phyloP scores from a whole-genome alignment of 2,113 vertebrate species.

The Brachypodius melanocephalos region DNA sequence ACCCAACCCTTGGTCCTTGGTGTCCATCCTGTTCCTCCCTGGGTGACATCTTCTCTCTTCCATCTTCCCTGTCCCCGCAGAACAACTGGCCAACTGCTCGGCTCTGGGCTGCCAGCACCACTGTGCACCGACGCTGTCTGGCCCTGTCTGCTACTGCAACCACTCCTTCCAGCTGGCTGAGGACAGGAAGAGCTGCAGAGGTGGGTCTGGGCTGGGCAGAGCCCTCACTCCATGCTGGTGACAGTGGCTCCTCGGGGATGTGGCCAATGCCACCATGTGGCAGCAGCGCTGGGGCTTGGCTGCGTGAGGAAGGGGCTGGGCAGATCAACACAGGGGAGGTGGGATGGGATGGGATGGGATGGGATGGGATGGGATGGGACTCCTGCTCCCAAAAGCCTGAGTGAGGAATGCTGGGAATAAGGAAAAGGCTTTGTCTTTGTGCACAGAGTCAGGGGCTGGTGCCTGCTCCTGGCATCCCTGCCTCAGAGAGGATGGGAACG shows the following conservation, averaged over 20 bases:
- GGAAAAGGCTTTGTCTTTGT: not conserved
- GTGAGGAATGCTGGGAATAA: not conserved
- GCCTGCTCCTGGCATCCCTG: fast-evolving
- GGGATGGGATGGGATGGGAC: not conserved
- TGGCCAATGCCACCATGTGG: fast-evolving
- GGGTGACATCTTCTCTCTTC: not conserved
- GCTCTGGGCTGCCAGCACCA: slow-evolving; percentile 80
- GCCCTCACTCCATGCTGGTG: fast-evolving
- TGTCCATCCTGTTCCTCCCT: not conserved
- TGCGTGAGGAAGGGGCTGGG: fast-evolving
- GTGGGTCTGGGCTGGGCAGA: slow-evolving; percentile 55
- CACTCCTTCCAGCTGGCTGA: slow-evolving; percentile 85
- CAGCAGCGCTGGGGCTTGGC: fast-evolving
- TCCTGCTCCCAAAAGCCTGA: not conserved
- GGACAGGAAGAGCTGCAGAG: slow-evolving; percentile 88
- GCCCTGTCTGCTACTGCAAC: slow-evolving; percentile 88
- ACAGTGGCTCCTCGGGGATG: fast-evolving
- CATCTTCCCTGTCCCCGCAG: slow-evolving; percentile 41
- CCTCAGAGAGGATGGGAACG: not conserved
- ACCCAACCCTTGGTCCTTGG: fast-evolving
- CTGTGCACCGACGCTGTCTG: slow-evolving; percentile 82
- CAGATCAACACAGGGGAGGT: fast-evolving
- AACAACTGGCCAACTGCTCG: slow-evolving; percentile 79
- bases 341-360: not conserved
- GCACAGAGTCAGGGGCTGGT: fast-evolving